These are phyloP conservation scores for Hippopotamus amphibius DNA, from an alignment of 2,113 vertebrate genomes.

Conservation along the genomic window DNA sequence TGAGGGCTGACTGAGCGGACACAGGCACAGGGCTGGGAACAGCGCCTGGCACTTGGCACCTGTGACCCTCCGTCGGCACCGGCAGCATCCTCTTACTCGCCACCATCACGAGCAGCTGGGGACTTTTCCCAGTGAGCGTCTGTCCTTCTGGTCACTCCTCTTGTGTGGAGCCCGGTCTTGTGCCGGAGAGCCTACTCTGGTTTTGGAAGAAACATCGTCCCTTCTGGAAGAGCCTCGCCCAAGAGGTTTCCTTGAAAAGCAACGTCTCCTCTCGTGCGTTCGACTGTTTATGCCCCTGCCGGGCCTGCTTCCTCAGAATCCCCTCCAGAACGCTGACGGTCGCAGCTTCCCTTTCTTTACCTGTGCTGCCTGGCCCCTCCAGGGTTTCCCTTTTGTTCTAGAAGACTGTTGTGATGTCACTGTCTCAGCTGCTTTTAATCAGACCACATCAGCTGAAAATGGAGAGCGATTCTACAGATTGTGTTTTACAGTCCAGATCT, in stretches of 20 bases:
- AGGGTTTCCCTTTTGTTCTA: background rate
- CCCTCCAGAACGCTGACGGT: background rate
- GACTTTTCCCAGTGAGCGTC: background rate
- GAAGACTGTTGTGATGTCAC: background rate
- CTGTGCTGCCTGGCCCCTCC: background rate
- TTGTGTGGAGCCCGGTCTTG: background rate
- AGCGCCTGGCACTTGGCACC: background rate
- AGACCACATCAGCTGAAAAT: conserved; percentile 1
- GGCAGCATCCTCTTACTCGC: background rate
- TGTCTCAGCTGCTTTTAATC: conserved; percentile 44
- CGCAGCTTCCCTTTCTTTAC: background rate
- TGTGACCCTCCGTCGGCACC: background rate
- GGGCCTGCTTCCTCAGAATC: background rate
- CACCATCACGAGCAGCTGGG: background rate
- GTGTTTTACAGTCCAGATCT: background rate
- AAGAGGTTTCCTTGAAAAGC: background rate
- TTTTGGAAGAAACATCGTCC: background rate
- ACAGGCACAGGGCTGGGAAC: background rate
- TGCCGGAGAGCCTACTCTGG: background rate
- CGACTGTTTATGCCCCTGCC: background rate
- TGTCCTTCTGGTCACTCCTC: background rate
- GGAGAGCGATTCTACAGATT: background rate
- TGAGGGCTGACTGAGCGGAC: background rate
- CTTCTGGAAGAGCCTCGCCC: background rate
- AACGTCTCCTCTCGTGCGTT: background rate